Evolutionary conservation across 1,140 invertebrate species (phyloP).

Genomic region (Drosophila asahinai): DNA sequence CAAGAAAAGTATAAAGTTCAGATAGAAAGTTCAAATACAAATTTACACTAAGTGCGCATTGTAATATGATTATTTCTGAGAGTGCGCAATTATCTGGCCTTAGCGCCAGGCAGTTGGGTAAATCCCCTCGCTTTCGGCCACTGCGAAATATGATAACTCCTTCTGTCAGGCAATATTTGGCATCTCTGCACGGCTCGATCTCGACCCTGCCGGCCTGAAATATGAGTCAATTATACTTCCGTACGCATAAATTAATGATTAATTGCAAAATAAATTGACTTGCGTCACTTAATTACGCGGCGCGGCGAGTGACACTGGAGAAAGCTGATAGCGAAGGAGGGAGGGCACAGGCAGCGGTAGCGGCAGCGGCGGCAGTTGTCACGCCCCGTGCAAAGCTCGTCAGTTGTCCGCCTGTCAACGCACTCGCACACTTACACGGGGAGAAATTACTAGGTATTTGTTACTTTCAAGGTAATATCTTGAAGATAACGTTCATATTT

Average conservation of each 20-base stretch:
- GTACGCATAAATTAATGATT: constrained; percentile 84
- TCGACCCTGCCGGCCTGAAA: constrained; percentile 54
- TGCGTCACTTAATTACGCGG: constrained; percentile 79
- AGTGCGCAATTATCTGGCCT: constrained; percentile 5
- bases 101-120: background rate
- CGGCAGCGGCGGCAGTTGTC: constrained; percentile 38
- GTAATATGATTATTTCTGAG: background rate
- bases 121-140: constrained; percentile 1
- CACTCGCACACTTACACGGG: constrained; percentile 24
- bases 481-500: background rate
- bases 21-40: background rate
- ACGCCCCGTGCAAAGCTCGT: constrained; percentile 45
- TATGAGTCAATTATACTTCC: constrained; percentile 82
- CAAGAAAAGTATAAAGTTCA: too few species aligned
- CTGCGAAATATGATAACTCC: constrained; percentile 43
- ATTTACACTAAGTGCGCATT: constrained; percentile 11
- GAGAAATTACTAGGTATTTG: background rate
- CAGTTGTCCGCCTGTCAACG: constrained; percentile 60
- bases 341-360: background rate
- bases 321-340: constrained; percentile 34
- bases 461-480: background rate
- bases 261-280: constrained; percentile 85
- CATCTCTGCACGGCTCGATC: constrained; percentile 13
- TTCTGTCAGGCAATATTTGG: constrained; percentile 42
- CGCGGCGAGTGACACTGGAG: constrained; percentile 51